Evolutionary conservation across 2,797 vertebrate species (phyloP), one percentile per base, ranked within the genome.

Genomic region (Pangasius larnaudii): DNA sequence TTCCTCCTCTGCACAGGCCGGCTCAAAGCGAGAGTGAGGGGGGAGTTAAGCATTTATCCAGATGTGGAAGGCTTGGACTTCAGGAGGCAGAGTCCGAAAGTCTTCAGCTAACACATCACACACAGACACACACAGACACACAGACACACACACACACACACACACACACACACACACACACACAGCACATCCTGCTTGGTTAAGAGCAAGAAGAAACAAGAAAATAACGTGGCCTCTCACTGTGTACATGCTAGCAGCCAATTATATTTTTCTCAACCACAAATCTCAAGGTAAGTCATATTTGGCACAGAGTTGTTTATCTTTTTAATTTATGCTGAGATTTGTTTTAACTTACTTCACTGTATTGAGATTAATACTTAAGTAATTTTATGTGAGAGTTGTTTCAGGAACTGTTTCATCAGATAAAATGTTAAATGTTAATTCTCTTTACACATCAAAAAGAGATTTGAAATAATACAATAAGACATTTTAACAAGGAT

Each of bases 41-140:
- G 89, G 75, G 90, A 84, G 90, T 89, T 90, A 90, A 93, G 84
- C 81, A 71, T 86, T 91, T 92, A 89, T 91, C 89, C 92, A 93
- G 92, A 92, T 93, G 92, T 92, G 87, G 75, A 80, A 81, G 84
- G 58, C 51, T 84, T 87, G 74, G 85, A 88, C 75, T 91, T 84
- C 53, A 89, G 86, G 74, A 91, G 80, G 75, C 86, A 82, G 75
- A 87, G 87, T 87, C 81, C 63, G 42, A 87, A 80, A 74, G 63
- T 88, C 87, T 87, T 78, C 75, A 83, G 84, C 86, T 85, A 88
- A 86, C 36, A 82, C 85, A 79, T 92, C 86, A 79, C 71, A 9
- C 46, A 46, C 1, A 46, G 1, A 46, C 46, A 9, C 46, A 46
- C 42, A 46, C 42, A 46, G 7, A 42, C 42, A 46, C 46, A 9